Evolutionary conservation across 2,113 vertebrate species (phyloP).

Genomic region (Uria lomvia): DNA sequence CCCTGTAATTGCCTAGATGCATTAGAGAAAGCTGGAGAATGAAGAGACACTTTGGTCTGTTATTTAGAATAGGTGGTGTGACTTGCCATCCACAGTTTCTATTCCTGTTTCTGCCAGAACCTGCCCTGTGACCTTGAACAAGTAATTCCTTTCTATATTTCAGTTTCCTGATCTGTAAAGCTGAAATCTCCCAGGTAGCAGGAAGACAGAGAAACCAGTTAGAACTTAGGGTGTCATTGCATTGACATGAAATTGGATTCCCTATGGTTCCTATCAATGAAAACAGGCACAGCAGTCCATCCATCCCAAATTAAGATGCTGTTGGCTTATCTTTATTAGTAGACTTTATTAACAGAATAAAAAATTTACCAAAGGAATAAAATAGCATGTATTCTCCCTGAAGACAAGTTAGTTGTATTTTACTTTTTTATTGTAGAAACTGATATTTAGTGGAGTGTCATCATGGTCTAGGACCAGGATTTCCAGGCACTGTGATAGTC

Average conservation of each 20-base stretch:
- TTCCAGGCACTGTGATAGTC: background rate
- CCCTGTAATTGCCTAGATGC: background rate
- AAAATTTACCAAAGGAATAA: background rate
- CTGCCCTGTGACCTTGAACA: background rate
- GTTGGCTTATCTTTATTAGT: background rate
- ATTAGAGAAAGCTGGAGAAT: background rate
- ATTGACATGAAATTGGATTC: background rate
- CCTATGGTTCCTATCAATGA: background rate
- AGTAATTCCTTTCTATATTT: background rate
- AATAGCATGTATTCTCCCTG: background rate
- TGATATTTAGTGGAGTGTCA: background rate
- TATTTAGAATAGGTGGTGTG: background rate
- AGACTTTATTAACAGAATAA: background rate
- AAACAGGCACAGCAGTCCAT: background rate
- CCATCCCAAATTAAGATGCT: background rate
- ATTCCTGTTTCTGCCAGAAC: background rate
- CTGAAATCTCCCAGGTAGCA: background rate
- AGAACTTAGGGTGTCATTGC: background rate
- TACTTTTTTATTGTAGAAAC: background rate
- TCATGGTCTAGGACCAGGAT: background rate
- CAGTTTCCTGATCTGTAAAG: background rate
- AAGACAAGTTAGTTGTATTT: accelerated
- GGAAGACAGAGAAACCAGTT: background rate
- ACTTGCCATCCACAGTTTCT: background rate
- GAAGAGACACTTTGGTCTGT: background rate